Conservation (phyloP, 2,797 vertebrate genomes). For the Xerus rutilus region DNA sequence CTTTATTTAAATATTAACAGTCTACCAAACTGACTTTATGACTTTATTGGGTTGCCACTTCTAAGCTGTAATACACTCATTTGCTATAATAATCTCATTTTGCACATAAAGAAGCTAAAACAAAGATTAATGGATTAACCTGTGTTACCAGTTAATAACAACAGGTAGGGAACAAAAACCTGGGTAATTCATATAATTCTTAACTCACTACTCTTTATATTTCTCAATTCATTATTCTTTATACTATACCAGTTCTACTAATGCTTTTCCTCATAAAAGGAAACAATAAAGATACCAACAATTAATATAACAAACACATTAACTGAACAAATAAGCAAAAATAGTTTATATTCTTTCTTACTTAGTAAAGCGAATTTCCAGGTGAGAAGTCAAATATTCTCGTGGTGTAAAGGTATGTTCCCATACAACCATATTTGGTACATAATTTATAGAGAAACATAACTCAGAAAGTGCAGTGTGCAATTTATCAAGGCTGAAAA, state of each 20-base stretch:
- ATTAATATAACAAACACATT: background rate
- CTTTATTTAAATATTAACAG: constrained; percentile 43
- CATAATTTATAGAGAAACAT: constrained; percentile 99
- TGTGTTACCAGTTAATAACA: background rate
- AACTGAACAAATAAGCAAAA: constrained; percentile 52
- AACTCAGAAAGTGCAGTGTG: constrained; percentile 99
- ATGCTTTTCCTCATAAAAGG: constrained; percentile 9
- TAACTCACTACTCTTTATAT: constrained; percentile 12
- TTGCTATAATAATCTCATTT: background rate
- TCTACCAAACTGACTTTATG: constrained; percentile 4
- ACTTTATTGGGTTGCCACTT: background rate
- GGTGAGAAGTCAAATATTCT: constrained; percentile 98
- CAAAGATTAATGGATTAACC: background rate
- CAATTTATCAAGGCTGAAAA: constrained; percentile 95
- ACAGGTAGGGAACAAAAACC: background rate
- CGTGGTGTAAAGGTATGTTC: constrained; percentile 99
- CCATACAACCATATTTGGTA: constrained; percentile 98
- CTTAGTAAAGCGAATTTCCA: constrained; percentile 99
- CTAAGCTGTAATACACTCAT: background rate
- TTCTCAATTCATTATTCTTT: constrained; percentile 14
- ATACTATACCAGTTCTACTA: background rate
- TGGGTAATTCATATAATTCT: background rate
- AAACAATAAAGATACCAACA: constrained; percentile 5
- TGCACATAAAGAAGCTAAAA: constrained; percentile 20
- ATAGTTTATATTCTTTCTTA: constrained; percentile 86